Evolutionary conservation across 2,113 vertebrate genomes (phyloP).

Genomic region (Manacus vitellinus): DNA sequence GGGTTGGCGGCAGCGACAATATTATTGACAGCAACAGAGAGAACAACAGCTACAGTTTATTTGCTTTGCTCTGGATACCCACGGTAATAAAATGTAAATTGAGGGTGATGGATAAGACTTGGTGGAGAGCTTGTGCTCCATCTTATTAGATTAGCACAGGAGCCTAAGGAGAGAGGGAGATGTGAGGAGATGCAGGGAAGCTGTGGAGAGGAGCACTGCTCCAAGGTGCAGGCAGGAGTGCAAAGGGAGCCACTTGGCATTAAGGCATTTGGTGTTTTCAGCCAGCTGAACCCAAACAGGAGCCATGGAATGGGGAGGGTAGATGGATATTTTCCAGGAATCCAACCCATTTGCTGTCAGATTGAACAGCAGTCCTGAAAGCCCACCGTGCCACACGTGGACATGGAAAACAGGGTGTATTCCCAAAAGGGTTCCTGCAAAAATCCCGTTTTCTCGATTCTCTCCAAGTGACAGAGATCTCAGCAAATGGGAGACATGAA

Average conservation of each 20-base stretch:
- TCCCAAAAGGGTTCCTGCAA: not conserved
- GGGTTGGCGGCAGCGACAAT: not conserved
- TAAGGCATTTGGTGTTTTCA: not conserved
- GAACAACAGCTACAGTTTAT: not conserved
- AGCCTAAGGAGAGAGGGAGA: not conserved
- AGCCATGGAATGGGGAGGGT: not conserved
- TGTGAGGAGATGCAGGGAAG: fast-evolving
- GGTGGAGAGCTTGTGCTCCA: not conserved
- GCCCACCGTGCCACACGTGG: fast-evolving
- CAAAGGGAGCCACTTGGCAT: not conserved
- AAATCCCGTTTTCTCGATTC: not conserved
- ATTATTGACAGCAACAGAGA: constrained; percentile 17
- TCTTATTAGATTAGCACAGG: not conserved
- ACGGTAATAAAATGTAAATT: not conserved
- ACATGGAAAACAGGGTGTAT: fast-evolving
- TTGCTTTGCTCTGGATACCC: not conserved
- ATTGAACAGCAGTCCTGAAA: not conserved
- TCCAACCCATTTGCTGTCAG: fast-evolving
- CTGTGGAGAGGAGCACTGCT: not conserved
- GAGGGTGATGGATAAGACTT: not conserved
- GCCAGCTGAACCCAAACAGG: not conserved
- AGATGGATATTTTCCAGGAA: not conserved
- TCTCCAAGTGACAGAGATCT: not conserved
- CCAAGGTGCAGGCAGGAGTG: not conserved
- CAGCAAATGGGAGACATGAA: not conserved